Percentiles rank a stretch among this genome's conserved stretches.
Evolutionary conservation across 2,888 invertebrate species (phyloP).

Genomic region (Tricholauxania praeusta): DNA sequence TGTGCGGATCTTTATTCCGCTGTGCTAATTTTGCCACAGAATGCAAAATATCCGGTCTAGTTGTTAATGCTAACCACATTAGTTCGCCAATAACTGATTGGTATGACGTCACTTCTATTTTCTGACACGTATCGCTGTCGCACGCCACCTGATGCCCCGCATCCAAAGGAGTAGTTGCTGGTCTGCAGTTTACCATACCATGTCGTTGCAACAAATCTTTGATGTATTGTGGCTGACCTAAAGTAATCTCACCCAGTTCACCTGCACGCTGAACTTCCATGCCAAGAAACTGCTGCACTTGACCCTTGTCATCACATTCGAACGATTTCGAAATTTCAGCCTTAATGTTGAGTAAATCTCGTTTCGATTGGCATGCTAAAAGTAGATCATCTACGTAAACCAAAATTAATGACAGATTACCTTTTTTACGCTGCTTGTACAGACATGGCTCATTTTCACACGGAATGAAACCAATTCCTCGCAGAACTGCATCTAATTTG

Average conservation of each 20-base stretch:
- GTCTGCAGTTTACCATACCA: too few species aligned
- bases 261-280: too few species aligned
- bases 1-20: slow-evolving; percentile 3
- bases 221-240: too few species aligned
- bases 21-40: too few species aligned
- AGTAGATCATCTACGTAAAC: slow-evolving; percentile 8
- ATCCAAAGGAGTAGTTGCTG: too few species aligned
- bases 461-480: too few species aligned
- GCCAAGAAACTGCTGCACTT: too few species aligned
- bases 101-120: background rate
- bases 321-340: background rate
- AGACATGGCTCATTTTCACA: background rate
- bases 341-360: background rate
- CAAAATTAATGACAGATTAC: background rate
- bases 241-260: too few species aligned
- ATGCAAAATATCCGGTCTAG: background rate
- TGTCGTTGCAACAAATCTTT: too few species aligned
- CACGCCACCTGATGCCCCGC: slow-evolving; percentile 13
- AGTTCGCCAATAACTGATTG: slow-evolving; percentile 6
- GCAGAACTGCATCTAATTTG: too few species aligned
- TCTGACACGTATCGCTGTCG: background rate
- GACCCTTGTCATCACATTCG: background rate
- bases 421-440: background rate
- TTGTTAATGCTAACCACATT: slow-evolving; percentile 11
- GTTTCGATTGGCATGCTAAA: background rate